Evolutionary conservation across 1,140 invertebrate genomes (phyloP).

Genomic region (Caenorhabditis latens): DNA sequence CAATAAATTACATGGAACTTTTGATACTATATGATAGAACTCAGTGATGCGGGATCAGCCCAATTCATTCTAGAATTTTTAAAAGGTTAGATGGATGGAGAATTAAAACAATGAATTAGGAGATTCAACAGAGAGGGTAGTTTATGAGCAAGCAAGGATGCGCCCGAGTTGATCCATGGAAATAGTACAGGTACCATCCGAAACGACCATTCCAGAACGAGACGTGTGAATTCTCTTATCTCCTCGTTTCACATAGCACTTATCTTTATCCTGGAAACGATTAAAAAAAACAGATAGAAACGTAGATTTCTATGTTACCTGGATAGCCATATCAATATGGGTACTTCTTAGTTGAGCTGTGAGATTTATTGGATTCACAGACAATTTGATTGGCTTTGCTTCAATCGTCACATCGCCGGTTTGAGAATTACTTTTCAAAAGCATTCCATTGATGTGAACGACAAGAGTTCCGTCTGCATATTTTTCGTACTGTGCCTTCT

Average conservation of each 20-base stretch:
- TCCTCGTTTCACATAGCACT: slow-evolving; percentile 55
- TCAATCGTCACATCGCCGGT: slow-evolving; percentile 53
- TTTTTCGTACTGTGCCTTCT: slow-evolving; percentile 57
- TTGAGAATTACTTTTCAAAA: neutral
- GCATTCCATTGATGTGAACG: slow-evolving; percentile 62
- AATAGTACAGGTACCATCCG: slow-evolving; percentile 54
- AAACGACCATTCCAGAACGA: slow-evolving; percentile 62
- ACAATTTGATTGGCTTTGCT: slow-evolving; percentile 55
- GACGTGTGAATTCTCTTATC: slow-evolving; percentile 61
- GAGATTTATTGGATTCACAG: slow-evolving; percentile 31
- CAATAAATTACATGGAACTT: neutral
- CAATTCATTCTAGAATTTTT: neutral
- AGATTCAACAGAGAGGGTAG: neutral
- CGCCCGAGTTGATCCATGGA: slow-evolving; percentile 61
- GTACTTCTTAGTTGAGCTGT: slow-evolving; percentile 53
- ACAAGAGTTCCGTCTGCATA: slow-evolving; percentile 39
- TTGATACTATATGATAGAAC: neutral
- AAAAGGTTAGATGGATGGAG: neutral
- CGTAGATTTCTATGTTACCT: slow-evolving; percentile 10
- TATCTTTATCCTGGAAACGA: slow-evolving; percentile 54
- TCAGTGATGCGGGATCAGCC: neutral
- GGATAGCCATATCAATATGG: slow-evolving; percentile 56
- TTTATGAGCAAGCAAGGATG: slow-evolving; percentile 40
- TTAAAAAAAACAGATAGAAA: neutral
- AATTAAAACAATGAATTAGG: neutral